Evolutionary conservation across 1,140 invertebrate genomes (phyloP), one percentile per base, ranked within the genome.

Genomic region (Sycophaga agraensis): DNA sequence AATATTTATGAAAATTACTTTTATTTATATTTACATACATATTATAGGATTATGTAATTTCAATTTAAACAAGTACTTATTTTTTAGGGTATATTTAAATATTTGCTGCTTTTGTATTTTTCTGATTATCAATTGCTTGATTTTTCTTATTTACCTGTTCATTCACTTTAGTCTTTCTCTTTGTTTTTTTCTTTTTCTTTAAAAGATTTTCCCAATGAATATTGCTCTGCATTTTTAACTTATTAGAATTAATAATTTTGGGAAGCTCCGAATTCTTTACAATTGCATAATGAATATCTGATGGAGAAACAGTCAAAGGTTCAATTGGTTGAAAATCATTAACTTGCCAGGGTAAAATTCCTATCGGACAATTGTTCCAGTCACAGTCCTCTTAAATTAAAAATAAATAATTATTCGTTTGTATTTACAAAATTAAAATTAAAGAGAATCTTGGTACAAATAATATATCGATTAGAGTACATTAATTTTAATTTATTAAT

Each of bases 271-370:
- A 45, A 21, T 63, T 59, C 22, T 42, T 62, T 6, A 57, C 43
- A 2, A 48, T 26, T 22, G 60, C 65, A 40, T 60, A 46, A 3
- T 24, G 28, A 14, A 63, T 17, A 14, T 63, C 67, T 6, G 64
- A 58, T 28, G 61, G 11, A 12, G 48, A 35, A 2, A 54, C 24
- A n/a, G 48, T 8, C 0, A 65, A 16, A 17, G 67, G 53, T 40
- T 68, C 24, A 19, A 73, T 48, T 35, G 60, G 56, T 17, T 71
- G 56, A 24, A 72, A 14, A 4, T 67, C 66, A 24, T 74, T 65
- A 0, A 66, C 59, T 68, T 80, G 79, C 79, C 78, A 80, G 2
- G 80, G 80, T 28, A 82, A 51, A 56, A 77, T 65, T 51, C 80
- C 80, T 56, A 80, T 73, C 14, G 76, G 73, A 66, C 69, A 74